Percentiles rank a stretch among this genome's conserved stretches.
Evolutionary conservation across 2,888 invertebrate genomes (phyloP).

Genomic region (Thysanoteuthis rhombus): DNA sequence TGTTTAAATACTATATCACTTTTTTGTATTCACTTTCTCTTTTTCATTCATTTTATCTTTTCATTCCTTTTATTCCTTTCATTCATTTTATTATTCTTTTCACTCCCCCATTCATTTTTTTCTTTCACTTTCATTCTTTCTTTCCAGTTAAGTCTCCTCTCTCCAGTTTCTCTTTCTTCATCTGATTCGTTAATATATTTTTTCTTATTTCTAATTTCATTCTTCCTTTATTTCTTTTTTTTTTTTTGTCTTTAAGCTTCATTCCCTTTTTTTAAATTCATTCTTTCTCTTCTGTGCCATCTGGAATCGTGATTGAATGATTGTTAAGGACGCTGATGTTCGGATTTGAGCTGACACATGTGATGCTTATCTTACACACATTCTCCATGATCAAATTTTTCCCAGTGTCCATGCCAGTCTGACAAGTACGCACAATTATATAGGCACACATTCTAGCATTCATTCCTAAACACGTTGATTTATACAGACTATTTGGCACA

Average conservation of each 20-base stretch:
- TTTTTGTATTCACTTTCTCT: background rate
- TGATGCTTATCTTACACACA: background rate
- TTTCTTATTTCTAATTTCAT: background rate
- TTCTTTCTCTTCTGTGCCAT: background rate
- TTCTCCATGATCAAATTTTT: background rate
- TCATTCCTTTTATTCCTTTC: too few relatives aligned
- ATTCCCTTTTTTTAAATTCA: background rate
- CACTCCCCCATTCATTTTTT: background rate
- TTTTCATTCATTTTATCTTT: background rate
- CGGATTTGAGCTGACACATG: background rate
- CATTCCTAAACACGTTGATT: background rate
- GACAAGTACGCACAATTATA: background rate
- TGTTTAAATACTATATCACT: background rate
- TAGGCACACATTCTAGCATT: background rate
- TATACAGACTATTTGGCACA: too few relatives aligned
- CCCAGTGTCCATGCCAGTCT: background rate
- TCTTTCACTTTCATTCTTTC: background rate
- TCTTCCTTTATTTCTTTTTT: background rate
- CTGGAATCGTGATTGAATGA: background rate
- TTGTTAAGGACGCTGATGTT: background rate
- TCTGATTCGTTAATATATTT: background rate
- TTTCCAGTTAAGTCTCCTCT: background rate
- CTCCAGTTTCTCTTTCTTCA: background rate
- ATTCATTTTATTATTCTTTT: background rate
- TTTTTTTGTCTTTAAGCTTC: too few relatives aligned